A percentile compares a stretch with the other conserved stretches of the same genome.
phyloP scores from a whole-genome alignment of 2,113 vertebrate species.

The Neoarius graeffei region DNA sequence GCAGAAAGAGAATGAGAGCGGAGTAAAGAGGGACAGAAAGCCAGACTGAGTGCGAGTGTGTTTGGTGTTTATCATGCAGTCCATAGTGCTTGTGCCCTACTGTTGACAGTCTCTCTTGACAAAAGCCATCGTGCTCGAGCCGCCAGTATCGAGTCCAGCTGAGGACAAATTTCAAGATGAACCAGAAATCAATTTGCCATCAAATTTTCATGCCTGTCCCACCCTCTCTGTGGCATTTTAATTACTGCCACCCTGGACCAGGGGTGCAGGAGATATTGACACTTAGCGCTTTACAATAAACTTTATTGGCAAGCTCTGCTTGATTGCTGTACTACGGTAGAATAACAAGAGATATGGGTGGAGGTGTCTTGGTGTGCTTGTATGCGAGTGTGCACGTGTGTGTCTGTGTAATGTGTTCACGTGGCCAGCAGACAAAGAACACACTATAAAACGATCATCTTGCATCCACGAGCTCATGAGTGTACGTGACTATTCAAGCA shows the following conservation, averaged over 20 bases:
- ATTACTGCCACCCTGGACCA: constrained; percentile 93
- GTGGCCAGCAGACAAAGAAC: not conserved
- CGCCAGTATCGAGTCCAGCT: constrained; percentile 85
- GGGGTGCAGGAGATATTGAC: constrained; percentile 97
- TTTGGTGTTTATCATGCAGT: constrained; percentile 81
- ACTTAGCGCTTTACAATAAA: constrained; percentile 98
- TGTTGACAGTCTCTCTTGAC: constrained; percentile 81
- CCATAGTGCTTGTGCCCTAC: constrained; percentile 74
- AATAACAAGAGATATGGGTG: constrained; percentile 95
- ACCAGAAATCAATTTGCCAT: constrained; percentile 95
- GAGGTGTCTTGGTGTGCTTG: constrained; percentile 59
- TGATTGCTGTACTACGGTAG: constrained; percentile 92
- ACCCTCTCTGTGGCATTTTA: constrained; percentile 94
- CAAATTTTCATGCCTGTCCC: constrained; percentile 90
- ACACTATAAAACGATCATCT: constrained; percentile 7
- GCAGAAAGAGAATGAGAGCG: constrained; percentile 33
- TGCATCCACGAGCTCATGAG: not conserved
- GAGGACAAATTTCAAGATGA: constrained; percentile 93
- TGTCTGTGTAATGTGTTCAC: constrained; percentile 24
- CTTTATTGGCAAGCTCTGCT: constrained; percentile 99
- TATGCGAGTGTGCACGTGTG: not conserved
- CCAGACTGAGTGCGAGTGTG: constrained; percentile 9
- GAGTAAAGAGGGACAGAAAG: constrained; percentile 9
- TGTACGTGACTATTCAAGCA: not conserved
- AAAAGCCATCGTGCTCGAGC: constrained; percentile 84